A percentile compares a stretch with the other conserved stretches of the same genome.
phyloP scores from a whole-genome alignment of 2,113 vertebrate species.

The Meriones unguiculatus region DNA sequence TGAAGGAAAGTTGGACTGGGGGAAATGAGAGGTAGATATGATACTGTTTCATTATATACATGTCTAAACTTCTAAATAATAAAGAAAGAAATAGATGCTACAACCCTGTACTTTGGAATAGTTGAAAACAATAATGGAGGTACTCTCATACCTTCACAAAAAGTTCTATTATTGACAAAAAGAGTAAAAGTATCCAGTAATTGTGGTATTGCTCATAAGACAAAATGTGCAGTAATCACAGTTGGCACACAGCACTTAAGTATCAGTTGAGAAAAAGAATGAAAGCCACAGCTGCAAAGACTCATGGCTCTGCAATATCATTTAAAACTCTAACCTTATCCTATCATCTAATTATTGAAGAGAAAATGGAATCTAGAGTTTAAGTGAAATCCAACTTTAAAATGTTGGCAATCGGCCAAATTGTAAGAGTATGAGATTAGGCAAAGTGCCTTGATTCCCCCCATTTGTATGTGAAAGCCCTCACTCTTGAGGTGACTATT shows the following conservation, averaged over 20 bases:
- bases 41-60: not conserved
- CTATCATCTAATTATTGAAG: not conserved
- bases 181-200: conserved; percentile 1
- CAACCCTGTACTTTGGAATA: not conserved
- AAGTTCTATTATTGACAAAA: not conserved
- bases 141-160: not conserved
- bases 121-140: not conserved
- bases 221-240: conserved; percentile 21
- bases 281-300: not conserved
- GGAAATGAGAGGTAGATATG: not conserved
- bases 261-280: not conserved
- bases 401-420: not conserved
- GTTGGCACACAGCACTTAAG: not conserved
- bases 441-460: not conserved
- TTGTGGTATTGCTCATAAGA: not conserved
- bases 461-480: not conserved
- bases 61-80: not conserved
- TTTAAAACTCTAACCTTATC: conserved; percentile 15
- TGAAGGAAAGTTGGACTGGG: not conserved
- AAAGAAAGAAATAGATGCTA: not conserved
- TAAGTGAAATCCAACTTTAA: not conserved
- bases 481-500: not conserved
- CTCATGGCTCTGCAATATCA: not conserved
- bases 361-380: not conserved
- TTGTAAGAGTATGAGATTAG: not conserved